A percentile compares a stretch with the other conserved stretches of the same genome.
Conservation (phyloP, 1,140 invertebrate species). For the Elymnias hypermnestra region DNA sequence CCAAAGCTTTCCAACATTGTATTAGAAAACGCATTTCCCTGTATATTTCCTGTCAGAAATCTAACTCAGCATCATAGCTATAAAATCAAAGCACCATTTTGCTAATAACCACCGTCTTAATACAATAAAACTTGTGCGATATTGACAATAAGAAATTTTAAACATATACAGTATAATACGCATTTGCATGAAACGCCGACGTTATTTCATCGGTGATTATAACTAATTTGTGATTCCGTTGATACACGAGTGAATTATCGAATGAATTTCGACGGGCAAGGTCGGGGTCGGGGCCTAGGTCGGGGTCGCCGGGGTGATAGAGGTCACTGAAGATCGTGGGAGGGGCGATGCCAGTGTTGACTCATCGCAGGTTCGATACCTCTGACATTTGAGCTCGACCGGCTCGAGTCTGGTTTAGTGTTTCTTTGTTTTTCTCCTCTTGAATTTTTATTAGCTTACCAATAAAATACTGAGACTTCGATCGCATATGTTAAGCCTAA, state of each 20-base stretch:
- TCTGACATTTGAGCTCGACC: constrained; percentile 49
- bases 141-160: constrained; percentile 10
- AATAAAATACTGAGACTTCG: no score
- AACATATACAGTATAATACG: constrained; percentile 9
- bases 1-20: no score
- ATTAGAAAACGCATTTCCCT: no score
- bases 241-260: constrained; percentile 19
- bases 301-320: constrained; percentile 43
- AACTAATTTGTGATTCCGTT: constrained; percentile 25
- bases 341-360: constrained; percentile 48
- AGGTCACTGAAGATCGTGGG: constrained; percentile 63
- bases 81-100: no score
- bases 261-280: constrained; percentile 28
- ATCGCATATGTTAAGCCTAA: no score
- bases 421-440: no score
- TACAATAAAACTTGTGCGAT: not conserved
- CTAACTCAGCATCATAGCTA: no score
- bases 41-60: no score
- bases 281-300: constrained; percentile 41
- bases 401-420: no score
- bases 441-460: no score
- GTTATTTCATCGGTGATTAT: constrained; percentile 14
- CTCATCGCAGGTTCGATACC: constrained; percentile 51
- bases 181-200: constrained; percentile 13
- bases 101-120: no score